A percentile compares a stretch with the other conserved stretches of the same genome.
Evolutionary conservation across 2,113 vertebrate species (phyloP).

Genomic region (Stomatorhinus ivindoensis): DNA sequence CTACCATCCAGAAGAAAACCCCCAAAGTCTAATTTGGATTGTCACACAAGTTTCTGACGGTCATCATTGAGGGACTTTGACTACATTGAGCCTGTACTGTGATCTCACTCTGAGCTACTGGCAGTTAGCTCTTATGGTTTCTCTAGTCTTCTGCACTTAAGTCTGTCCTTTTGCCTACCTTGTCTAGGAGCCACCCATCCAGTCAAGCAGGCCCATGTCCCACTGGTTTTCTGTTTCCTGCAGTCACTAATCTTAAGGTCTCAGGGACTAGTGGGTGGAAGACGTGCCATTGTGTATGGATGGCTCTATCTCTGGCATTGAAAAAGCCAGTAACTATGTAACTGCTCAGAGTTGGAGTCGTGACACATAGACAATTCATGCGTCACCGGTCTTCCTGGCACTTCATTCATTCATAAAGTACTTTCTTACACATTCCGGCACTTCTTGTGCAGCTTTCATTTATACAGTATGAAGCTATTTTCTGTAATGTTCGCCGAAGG

Average conservation of each 20-base stretch:
- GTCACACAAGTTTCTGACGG: background rate
- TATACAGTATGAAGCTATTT: background rate
- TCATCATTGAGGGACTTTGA: too few species aligned
- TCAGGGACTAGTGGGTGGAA: background rate
- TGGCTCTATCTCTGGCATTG: background rate
- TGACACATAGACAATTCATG: background rate
- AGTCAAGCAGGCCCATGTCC: background rate
- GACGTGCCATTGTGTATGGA: background rate
- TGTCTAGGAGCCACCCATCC: background rate
- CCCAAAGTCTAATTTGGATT: background rate
- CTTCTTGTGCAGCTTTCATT: background rate
- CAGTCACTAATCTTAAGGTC: background rate
- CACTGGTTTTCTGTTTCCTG: background rate
- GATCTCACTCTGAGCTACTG: background rate
- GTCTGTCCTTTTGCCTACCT: background rate
- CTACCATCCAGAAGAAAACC: background rate
- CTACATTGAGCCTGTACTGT: background rate
- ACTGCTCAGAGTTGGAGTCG: background rate
- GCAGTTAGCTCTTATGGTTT: background rate
- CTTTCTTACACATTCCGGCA: background rate
- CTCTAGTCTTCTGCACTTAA: background rate
- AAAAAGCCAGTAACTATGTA: background rate
- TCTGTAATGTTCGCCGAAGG: background rate
- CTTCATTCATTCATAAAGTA: background rate
- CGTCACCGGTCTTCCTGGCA: background rate